phyloP scores from a whole-genome alignment of 1,140 invertebrate genomes.

The Trissolcus basalis region DNA sequence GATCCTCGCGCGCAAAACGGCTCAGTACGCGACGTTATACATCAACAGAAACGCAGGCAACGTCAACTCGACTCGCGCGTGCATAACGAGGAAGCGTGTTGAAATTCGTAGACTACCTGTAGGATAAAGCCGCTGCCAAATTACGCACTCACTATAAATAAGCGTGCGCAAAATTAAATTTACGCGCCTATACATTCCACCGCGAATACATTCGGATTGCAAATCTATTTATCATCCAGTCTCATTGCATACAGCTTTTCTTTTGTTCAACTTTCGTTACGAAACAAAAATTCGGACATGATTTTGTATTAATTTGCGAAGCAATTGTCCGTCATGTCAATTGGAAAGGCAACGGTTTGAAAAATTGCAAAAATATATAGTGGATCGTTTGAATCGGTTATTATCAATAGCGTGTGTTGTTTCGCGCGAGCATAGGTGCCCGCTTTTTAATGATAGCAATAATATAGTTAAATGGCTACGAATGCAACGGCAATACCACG shows the following conservation, averaged over 20 bases:
- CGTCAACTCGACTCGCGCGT: conserved; percentile 36
- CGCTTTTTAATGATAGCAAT: conserved; percentile 55
- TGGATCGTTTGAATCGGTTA: conserved; percentile 10
- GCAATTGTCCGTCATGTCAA: too few species aligned
- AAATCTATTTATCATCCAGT: not conserved
- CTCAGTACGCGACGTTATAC: conserved; percentile 34
- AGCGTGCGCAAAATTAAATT: conserved; percentile 21
- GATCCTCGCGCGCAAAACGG: conserved; percentile 45
- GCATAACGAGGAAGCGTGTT: conserved; percentile 43
- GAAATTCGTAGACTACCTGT: conserved; percentile 39
- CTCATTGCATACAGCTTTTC: too few species aligned
- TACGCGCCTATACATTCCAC: too few species aligned
- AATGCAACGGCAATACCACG: conserved; percentile 51
- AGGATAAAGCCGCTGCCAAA: conserved; percentile 35
- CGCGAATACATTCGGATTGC: not conserved
- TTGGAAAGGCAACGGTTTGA: too few species aligned
- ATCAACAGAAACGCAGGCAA: conserved; percentile 43
- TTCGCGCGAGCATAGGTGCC: conserved; percentile 41
- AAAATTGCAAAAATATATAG: not conserved
- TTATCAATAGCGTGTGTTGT: conserved; percentile 44
- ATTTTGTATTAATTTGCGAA: too few species aligned
- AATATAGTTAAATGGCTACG: conserved; percentile 55
- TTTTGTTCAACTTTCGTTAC: too few species aligned
- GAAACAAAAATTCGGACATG: too few species aligned
- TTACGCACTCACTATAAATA: conserved; percentile 46